These are phyloP conservation scores for Falcaria lacertinaria DNA, from an alignment of 2,888 invertebrate genomes.

Conservation along the genomic window DNA sequence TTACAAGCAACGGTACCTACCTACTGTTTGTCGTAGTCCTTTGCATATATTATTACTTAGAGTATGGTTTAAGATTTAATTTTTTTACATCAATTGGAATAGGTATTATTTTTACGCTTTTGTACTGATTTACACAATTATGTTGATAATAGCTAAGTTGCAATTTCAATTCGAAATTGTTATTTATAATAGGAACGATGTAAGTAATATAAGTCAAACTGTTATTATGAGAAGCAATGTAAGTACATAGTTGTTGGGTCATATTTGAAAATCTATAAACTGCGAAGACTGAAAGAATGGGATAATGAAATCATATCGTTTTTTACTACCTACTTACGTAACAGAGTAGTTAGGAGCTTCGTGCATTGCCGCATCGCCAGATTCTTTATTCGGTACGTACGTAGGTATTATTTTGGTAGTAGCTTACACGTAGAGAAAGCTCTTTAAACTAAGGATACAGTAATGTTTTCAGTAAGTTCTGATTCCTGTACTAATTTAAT, in stretches of 20 bases:
- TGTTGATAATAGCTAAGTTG: constrained; percentile 45
- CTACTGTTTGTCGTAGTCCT: constrained; percentile 27
- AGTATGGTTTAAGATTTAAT: constrained; percentile 34
- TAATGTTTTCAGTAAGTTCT: too few species aligned
- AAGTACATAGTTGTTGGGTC: constrained; percentile 65
- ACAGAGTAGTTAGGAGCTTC: constrained; percentile 65
- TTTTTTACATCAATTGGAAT: constrained; percentile 44
- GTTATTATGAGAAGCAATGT: constrained; percentile 62
- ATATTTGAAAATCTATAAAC: constrained; percentile 73
- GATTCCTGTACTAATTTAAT: too few species aligned
- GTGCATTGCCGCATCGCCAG: constrained; percentile 54
- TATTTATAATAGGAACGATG: constrained; percentile 51
- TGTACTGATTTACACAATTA: constrained; percentile 46
- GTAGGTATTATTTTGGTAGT: constrained; percentile 32
- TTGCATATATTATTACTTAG: constrained; percentile 7
- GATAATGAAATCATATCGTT: constrained; percentile 77
- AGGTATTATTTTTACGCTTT: constrained; percentile 45
- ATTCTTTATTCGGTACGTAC: constrained; percentile 38
- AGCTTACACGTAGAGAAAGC: constrained; percentile 38
- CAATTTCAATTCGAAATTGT: constrained; percentile 51
- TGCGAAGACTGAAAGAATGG: constrained; percentile 76
- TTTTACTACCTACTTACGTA: constrained; percentile 74
- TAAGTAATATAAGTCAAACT: constrained; percentile 57
- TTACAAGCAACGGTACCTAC: constrained; percentile 27
- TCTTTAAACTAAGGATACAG: constrained; percentile 8